Conservation (phyloP, 2,888 invertebrate species). For the Colostygia pectinataria region DNA sequence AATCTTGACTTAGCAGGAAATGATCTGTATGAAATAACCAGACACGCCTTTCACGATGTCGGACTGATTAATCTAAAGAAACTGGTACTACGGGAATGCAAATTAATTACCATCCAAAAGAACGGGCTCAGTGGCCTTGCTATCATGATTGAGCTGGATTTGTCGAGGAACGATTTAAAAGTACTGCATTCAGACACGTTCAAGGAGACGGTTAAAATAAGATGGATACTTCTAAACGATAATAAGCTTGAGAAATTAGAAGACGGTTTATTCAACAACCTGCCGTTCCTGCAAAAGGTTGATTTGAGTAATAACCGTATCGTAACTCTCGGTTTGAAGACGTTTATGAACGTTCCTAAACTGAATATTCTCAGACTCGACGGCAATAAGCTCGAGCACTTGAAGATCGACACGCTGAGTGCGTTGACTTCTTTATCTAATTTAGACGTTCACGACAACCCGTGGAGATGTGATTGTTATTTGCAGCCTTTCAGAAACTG, state of each 20-base stretch:
- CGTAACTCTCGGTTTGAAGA: conserved; percentile 85
- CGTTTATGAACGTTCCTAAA: conserved; percentile 87
- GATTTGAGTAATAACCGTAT: conserved; percentile 90
- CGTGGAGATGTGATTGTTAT: conserved; percentile 95
- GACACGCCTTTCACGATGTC: conserved; percentile 86
- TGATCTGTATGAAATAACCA: conserved; percentile 84
- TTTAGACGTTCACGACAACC: conserved; percentile 90
- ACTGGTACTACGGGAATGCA: conserved; percentile 88
- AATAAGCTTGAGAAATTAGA: conserved; percentile 89
- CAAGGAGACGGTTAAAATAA: conserved; percentile 86
- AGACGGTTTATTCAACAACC: conserved; percentile 88
- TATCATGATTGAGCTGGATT: conserved; percentile 91
- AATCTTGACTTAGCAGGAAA: conserved; percentile 89
- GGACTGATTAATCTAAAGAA: conserved; percentile 91
- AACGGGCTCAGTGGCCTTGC: conserved; percentile 89
- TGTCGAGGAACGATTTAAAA: conserved; percentile 88
- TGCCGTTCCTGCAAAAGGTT: conserved; percentile 89
- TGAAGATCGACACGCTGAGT: conserved; percentile 86
- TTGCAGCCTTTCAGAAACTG: conserved; percentile 91
- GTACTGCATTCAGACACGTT: conserved; percentile 87
- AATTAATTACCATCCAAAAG: conserved; percentile 87
- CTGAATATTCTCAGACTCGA: conserved; percentile 87
- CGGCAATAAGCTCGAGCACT: conserved; percentile 87
- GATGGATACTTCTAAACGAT: conserved; percentile 88
- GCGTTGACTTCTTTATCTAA: conserved; percentile 86